These are phyloP conservation scores for Trididemnum miniatum DNA, from an alignment of 23 tunicate genomes.

Conservation along the genomic window DNA sequence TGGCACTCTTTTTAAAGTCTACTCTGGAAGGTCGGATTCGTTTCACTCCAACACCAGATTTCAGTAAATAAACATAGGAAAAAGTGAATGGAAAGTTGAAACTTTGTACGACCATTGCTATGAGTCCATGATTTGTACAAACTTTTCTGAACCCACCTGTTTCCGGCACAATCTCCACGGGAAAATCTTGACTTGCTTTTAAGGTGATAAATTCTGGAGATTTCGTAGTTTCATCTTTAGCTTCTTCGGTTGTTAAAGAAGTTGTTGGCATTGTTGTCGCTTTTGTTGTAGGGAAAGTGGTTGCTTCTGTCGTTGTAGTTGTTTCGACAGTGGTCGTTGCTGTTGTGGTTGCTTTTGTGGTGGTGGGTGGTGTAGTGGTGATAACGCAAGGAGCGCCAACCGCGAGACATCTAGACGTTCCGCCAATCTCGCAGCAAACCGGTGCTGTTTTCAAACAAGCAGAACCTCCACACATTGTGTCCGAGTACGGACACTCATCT, in stretches of 20 bases:
- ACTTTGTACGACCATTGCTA: too few relatives aligned
- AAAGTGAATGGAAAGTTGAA: too few relatives aligned
- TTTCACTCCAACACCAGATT: too few relatives aligned
- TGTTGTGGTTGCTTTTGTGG: background rate
- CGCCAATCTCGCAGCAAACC: background rate
- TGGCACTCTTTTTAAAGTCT: too few relatives aligned
- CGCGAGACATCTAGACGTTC: background rate
- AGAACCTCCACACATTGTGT: background rate
- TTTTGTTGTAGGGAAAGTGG: background rate
- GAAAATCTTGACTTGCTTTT: background rate
- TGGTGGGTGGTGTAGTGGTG: background rate
- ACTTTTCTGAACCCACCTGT: too few relatives aligned
- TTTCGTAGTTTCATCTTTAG: background rate
- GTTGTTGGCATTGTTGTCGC: background rate
- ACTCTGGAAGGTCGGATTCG: too few relatives aligned
- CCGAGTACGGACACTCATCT: background rate
- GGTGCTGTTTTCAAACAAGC: slow-evolving; percentile 1
- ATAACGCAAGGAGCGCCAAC: background rate
- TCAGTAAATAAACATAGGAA: too few relatives aligned
- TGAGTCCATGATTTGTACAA: too few relatives aligned
- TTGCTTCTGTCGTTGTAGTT: background rate
- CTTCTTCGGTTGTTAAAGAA: background rate
- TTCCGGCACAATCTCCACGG: background rate
- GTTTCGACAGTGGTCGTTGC: background rate
- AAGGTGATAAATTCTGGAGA: background rate